phyloP scores from a whole-genome alignment of 2,888 invertebrate species.

The Spodoptera exigua region DNA sequence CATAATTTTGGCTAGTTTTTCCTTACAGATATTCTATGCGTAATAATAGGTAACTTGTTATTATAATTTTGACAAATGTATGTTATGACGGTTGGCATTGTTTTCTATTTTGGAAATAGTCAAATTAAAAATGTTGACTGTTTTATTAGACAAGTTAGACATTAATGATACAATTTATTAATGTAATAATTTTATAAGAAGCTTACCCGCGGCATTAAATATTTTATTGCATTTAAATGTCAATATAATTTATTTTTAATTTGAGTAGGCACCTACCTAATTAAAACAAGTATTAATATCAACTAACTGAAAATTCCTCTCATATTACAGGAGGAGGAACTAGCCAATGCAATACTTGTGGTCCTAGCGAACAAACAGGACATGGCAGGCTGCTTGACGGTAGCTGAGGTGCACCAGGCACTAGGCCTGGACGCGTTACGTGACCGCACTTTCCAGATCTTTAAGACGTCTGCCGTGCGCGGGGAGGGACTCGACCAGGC shows the following conservation, averaged over 20 bases:
- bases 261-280: no score
- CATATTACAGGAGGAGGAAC: constrained; percentile 96
- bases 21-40: background rate
- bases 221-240: no score
- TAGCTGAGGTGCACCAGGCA: constrained; percentile 98
- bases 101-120: no score
- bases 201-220: no score
- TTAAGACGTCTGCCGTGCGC: constrained; percentile 99
- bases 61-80: no score
- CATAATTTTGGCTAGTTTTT: background rate
- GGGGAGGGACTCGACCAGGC: constrained; percentile 99
- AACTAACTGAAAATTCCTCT: background rate
- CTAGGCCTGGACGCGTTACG: constrained; percentile 98
- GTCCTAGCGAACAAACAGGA: constrained; percentile 99
- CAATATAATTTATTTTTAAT: no score
- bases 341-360: constrained; percentile 98
- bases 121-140: background rate
- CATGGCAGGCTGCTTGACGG: constrained; percentile 98
- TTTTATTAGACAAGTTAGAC: background rate
- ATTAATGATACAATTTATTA: background rate
- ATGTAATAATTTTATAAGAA: no score
- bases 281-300: background rate
- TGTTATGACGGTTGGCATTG: no score
- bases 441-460: constrained; percentile 99
- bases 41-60: no score